Percentiles rank a stretch among this genome's conserved stretches.
These are phyloP conservation scores for Eustalomyia histrio DNA, from an alignment of 2,888 invertebrate species.

Conservation along the genomic window DNA sequence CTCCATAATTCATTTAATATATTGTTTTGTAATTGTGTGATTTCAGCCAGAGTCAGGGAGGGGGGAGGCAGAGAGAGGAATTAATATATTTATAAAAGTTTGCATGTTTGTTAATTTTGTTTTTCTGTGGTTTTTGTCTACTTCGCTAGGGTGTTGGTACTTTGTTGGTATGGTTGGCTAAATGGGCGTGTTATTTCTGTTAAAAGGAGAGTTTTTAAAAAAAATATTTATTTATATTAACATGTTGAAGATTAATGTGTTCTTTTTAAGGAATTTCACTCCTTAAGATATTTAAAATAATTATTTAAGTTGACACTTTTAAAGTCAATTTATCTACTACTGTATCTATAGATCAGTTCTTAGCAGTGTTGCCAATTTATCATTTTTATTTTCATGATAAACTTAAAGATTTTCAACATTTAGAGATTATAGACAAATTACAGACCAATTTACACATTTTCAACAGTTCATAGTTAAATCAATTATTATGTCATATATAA, in stretches of 20 bases:
- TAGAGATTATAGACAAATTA: too few relatives aligned
- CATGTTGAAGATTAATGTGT: slow-evolving; percentile 42
- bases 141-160: slow-evolving; percentile 18
- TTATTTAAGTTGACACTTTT: slow-evolving; percentile 39
- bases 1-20: slow-evolving; percentile 35
- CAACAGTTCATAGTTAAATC: too few relatives aligned
- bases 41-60: slow-evolving; percentile 6
- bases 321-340: not conserved
- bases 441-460: too few relatives aligned
- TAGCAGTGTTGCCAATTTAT: too few relatives aligned
- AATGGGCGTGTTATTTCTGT: slow-evolving; percentile 46
- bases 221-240: slow-evolving; percentile 37
- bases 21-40: slow-evolving; percentile 26
- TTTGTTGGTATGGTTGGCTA: slow-evolving; percentile 6
- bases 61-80: slow-evolving; percentile 18
- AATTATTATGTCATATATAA: too few relatives aligned
- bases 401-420: too few relatives aligned
- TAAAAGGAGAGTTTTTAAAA: slow-evolving; percentile 37
- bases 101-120: slow-evolving; percentile 31
- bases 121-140: slow-evolving; percentile 45
- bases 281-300: slow-evolving; percentile 24
- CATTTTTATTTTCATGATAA: too few relatives aligned
- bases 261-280: slow-evolving; percentile 23
- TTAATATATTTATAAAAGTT: slow-evolving; percentile 30
- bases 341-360: too few relatives aligned